phyloP scores from a whole-genome alignment of 2,888 invertebrate species.

The Mythimna vitellina region DNA sequence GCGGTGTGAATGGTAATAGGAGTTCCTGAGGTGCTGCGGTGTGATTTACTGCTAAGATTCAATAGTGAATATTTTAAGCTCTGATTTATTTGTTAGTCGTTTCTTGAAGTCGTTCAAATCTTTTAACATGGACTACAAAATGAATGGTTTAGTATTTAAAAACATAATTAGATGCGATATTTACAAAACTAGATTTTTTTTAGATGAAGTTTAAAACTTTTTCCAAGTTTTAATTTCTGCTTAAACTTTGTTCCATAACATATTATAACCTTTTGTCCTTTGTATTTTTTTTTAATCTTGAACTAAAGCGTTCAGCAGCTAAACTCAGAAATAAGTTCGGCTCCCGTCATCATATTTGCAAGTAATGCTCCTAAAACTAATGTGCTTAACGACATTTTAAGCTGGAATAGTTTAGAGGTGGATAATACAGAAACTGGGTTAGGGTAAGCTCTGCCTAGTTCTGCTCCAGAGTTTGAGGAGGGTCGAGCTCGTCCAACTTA shows the following conservation, averaged over 20 bases:
- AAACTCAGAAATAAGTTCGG: slow-evolving; percentile 13
- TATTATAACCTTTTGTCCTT: not conserved
- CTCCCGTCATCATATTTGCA: slow-evolving; percentile 42
- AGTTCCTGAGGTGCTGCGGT: slow-evolving; percentile 87
- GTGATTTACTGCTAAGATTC: slow-evolving; percentile 90
- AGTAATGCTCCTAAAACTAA: slow-evolving; percentile 57
- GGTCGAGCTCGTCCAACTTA: slow-evolving; percentile 75
- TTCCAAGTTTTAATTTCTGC: no score
- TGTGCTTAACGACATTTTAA: slow-evolving; percentile 68
- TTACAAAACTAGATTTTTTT: not conserved
- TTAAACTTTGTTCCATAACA: not conserved
- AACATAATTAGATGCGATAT: not conserved
- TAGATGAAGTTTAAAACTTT: no score
- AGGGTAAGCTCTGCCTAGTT: slow-evolving; percentile 70
- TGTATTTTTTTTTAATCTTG: not conserved
- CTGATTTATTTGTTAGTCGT: slow-evolving; percentile 83
- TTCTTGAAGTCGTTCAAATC: slow-evolving; percentile 70
- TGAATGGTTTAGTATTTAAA: slow-evolving; percentile 5
- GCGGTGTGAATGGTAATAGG: slow-evolving; percentile 89
- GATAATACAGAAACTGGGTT: slow-evolving; percentile 71
- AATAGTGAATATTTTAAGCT: slow-evolving; percentile 90
- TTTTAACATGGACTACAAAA: slow-evolving; percentile 31
- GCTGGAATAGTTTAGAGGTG: slow-evolving; percentile 68
- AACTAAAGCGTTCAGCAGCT: slow-evolving; percentile 5
- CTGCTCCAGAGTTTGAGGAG: slow-evolving; percentile 74